A percentile compares a stretch with the other conserved stretches of the same genome.
Evolutionary conservation across 1,140 invertebrate genomes (phyloP).

Genomic region (Hirudo medicinalis): DNA sequence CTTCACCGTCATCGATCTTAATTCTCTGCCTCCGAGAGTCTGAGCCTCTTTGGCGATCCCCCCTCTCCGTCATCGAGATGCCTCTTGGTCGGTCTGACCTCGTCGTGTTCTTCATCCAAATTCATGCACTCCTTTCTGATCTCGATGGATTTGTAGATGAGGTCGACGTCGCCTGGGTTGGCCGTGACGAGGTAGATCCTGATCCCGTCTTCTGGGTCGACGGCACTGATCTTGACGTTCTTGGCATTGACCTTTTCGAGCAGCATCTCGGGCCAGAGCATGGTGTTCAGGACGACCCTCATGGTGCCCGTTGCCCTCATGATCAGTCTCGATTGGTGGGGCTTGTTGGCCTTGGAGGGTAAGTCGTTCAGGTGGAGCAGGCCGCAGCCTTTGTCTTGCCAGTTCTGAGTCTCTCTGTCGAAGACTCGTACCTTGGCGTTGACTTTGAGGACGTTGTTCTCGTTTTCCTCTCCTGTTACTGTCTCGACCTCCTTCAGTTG

Average conservation of each 20-base stretch:
- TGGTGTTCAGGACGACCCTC: constrained; percentile 78
- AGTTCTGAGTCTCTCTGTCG: constrained; percentile 55
- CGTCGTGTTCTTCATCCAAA: no score
- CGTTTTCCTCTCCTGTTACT: constrained; percentile 81
- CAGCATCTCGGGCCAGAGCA: constrained; percentile 81
- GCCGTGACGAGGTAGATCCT: constrained; percentile 74
- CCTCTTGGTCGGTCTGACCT: no score
- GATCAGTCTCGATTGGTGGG: constrained; percentile 46
- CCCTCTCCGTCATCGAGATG: no score
- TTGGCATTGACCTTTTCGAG: constrained; percentile 70
- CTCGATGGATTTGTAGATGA: constrained; percentile 56
- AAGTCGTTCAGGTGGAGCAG: constrained; percentile 62
- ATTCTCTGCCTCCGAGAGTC: no score
- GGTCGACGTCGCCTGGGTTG: constrained; percentile 60
- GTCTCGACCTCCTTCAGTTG: constrained; percentile 67
- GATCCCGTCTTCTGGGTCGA: constrained; percentile 61
- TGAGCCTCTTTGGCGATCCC: no score
- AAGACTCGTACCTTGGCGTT: constrained; percentile 85
- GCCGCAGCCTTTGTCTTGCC: constrained; percentile 78
- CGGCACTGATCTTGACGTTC: constrained; percentile 72
- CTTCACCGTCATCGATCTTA: no score
- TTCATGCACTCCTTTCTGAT: constrained; percentile 17
- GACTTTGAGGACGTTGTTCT: constrained; percentile 72
- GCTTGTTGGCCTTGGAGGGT: constrained; percentile 22
- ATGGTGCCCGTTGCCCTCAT: constrained; percentile 73